These are phyloP conservation scores for Cephus cinctus DNA, from an alignment of 1,140 invertebrate genomes.

Conservation along the genomic window DNA sequence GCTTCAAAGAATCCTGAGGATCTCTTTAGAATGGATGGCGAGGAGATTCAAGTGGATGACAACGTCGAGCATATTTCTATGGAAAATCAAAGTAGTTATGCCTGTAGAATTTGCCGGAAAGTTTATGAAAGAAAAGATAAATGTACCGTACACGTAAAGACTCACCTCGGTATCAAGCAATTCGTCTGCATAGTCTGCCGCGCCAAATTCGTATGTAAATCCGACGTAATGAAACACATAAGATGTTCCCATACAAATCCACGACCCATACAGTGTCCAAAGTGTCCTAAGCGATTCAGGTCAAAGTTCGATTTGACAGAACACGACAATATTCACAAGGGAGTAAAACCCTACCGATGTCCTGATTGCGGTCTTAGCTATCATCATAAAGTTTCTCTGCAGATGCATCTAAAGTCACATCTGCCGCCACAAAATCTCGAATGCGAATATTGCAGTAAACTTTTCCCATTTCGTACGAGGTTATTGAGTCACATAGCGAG, in stretches of 20 bases:
- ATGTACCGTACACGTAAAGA: conserved; percentile 65
- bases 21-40: conserved; percentile 49
- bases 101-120: conserved; percentile 48
- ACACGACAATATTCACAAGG: conserved; percentile 53
- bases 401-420: conserved; percentile 54
- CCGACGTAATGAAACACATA: conserved; percentile 55
- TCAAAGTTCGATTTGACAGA: conserved; percentile 53
- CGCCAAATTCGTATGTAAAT: conserved; percentile 53
- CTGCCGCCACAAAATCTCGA: conserved; percentile 52
- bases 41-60: conserved; percentile 52
- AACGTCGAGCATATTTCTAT: conserved; percentile 43
- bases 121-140: conserved; percentile 51
- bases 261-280: conserved; percentile 49
- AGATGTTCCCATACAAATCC: conserved; percentile 54
- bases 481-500: conserved; percentile 51
- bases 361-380: conserved; percentile 50
- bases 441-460: conserved; percentile 54
- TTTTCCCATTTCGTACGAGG: conserved; percentile 52
- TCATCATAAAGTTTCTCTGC: conserved; percentile 53
- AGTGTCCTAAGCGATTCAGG: conserved; percentile 53
- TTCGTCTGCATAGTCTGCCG: conserved; percentile 68
- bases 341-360: conserved; percentile 49
- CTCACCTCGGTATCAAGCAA: conserved; percentile 69
- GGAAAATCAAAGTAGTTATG: conserved; percentile 44
- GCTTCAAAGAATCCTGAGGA: conserved; percentile 46